Evolutionary conservation across 2,797 vertebrate genomes (phyloP).

Genomic region (Phrynocephalus vlangalii): DNA sequence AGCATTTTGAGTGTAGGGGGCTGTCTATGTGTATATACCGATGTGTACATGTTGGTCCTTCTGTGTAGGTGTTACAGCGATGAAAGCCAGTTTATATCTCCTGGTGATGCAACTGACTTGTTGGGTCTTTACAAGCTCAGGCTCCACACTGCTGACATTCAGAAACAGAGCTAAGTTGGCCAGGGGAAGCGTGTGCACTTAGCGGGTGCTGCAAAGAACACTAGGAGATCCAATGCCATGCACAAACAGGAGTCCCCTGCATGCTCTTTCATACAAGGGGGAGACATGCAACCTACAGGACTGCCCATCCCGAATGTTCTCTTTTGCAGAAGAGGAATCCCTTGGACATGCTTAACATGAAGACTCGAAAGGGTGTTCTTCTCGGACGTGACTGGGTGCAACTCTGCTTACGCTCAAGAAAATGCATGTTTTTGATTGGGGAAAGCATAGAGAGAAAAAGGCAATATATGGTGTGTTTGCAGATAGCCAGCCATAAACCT

Average conservation of each 20-base stretch:
- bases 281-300: not conserved
- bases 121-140: not conserved
- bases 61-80: constrained; percentile 40
- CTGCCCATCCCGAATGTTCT: not conserved
- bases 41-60: not conserved
- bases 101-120: constrained; percentile 43
- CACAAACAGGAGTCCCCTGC: not conserved
- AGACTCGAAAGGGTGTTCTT: not conserved
- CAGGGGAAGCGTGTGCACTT: too few species aligned
- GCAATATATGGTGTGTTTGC: too few species aligned
- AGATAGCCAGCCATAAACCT: too few species aligned
- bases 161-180: not conserved
- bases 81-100: constrained; percentile 60
- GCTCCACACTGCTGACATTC: too few species aligned
- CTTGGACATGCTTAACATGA: not conserved
- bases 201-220: too few species aligned
- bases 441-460: too few species aligned
- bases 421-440: too few species aligned
- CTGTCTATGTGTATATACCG: not conserved
- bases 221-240: not conserved
- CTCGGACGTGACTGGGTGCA: too few species aligned
- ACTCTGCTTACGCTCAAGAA: too few species aligned
- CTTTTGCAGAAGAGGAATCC: not conserved
- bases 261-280: not conserved
- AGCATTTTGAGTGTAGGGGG: constrained; percentile 20